phyloP scores from a whole-genome alignment of 2,797 vertebrate species.

The Erithacus rubecula region DNA sequence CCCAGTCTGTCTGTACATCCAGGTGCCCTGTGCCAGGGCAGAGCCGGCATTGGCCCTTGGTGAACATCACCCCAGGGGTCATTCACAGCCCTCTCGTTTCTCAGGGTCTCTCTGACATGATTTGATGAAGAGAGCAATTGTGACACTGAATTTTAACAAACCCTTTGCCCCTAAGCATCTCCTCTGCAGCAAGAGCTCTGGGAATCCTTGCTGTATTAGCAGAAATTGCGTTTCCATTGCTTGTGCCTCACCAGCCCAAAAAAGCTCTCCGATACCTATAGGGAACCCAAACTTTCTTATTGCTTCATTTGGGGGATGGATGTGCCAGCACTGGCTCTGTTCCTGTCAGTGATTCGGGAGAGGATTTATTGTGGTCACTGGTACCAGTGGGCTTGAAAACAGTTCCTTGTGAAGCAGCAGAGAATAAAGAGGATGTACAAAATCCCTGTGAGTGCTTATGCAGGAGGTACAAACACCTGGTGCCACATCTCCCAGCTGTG shows the following conservation, averaged over 20 bases:
- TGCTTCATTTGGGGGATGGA: neutral
- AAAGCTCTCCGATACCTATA: neutral
- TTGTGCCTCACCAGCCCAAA: neutral
- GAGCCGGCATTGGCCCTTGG: no score
- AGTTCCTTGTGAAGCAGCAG: slow-evolving; percentile 36
- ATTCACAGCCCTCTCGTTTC: neutral
- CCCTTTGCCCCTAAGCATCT: neutral
- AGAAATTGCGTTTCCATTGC: neutral
- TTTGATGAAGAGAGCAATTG: neutral
- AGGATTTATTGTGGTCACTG: slow-evolving; percentile 67
- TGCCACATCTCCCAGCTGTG: slow-evolving; percentile 43
- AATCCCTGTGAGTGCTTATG: neutral
- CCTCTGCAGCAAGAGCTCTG: neutral
- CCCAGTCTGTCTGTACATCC: rapidly evolving
- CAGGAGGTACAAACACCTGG: neutral
- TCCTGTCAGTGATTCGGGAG: neutral
- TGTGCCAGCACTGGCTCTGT: neutral
- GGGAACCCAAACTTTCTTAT: neutral
- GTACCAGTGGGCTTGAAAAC: slow-evolving; percentile 16
- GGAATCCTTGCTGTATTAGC: neutral
- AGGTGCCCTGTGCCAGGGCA: no score
- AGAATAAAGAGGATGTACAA: neutral
- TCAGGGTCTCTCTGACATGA: neutral
- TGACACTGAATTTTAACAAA: neutral
- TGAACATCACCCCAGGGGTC: no score